Base-by-base conservation (phyloP, 1,140 invertebrate genomes). In the Alviniconcha marisindica region DNA sequence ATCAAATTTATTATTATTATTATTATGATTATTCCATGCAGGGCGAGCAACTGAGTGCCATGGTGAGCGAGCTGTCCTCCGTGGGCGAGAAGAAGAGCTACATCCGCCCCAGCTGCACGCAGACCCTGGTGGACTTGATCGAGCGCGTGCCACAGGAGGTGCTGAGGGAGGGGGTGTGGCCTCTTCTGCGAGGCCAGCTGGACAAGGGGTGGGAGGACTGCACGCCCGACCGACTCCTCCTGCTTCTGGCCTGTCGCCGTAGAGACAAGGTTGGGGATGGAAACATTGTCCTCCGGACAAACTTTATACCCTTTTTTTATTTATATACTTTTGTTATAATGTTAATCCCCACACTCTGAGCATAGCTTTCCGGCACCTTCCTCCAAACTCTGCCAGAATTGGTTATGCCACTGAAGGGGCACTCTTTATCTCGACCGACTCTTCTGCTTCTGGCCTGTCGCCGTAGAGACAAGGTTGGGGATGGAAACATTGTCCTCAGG, bases 391-490 rank as follows among this genome's bases (percentile, higher is more conserved):
- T n/a, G n/a, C n/a, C n/a, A n/a, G n/a, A n/a, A n/a, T n/a, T n/a
- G n/a, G n/a, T n/a, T n/a, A n/a, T n/a, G n/a, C n/a, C n/a, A n/a
- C n/a, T n/a, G n/a, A n/a, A n/a, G n/a, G n/a, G n/a, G n/a, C n/a
- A n/a, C n/a, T n/a, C n/a, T n/a, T n/a, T n/a, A n/a, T n/a, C 60
- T 84, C 40, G 84, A 89, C 69, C 84, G 33, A 71, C 73, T 89
- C 5, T 56, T 74, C 2, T 89, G 2, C 38, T 88, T 15, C 54
- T 88, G 24, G 42, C 40, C 4, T 84, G 83, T 31, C 48, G 78
- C 14, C 33, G 76, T 15, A 81, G 80, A 56, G 85, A 87, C 54
- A 81, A 81, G 36, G 87, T 88, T 69, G 83, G 87, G 79, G 5
- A 1, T n/a, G n/a, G n/a, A n/a, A n/a, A n/a, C n/a, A n/a, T n/a